Evolutionary conservation across 2,888 invertebrate genomes (phyloP).

Genomic region (Brenthis ino): DNA sequence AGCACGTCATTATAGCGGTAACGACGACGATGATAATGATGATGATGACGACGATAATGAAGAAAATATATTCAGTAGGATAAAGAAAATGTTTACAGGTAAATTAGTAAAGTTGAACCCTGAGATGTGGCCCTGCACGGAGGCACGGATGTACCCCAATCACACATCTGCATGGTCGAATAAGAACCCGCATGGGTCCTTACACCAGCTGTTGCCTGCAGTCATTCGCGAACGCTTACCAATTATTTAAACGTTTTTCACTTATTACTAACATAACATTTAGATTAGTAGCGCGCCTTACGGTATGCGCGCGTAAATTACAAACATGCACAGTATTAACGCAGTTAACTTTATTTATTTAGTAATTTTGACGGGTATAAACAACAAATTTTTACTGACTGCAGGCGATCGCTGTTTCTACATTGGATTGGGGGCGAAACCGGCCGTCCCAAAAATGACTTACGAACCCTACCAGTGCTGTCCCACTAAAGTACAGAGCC

Average conservation of each 20-base stretch:
- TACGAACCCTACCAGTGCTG: constrained; percentile 96
- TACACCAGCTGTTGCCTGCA: constrained; percentile 85
- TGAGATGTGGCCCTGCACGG: constrained; percentile 67
- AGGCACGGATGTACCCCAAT: constrained; percentile 60
- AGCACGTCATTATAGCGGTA: constrained; percentile 57
- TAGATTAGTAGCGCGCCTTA: constrained; percentile 74
- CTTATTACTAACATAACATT: constrained; percentile 78
- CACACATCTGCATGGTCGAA: constrained; percentile 80
- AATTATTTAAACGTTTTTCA: constrained; percentile 73
- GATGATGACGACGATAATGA: constrained; percentile 76
- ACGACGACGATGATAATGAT: constrained; percentile 73
- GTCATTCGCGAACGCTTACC: constrained; percentile 83
- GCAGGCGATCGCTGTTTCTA: constrained; percentile 99
- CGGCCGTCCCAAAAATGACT: constrained; percentile 87
- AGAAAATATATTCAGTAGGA: constrained; percentile 75
- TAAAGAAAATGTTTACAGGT: constrained; percentile 80
- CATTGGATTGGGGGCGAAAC: constrained; percentile 96
- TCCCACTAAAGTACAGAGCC: constrained; percentile 91
- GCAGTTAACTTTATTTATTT: constrained; percentile 70
- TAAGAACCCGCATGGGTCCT: constrained; percentile 74
- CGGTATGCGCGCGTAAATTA: constrained; percentile 61
- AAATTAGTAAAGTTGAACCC: constrained; percentile 70
- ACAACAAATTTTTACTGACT: constrained; percentile 93
- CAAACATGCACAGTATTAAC: constrained; percentile 76
- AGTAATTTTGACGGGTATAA: constrained; percentile 79